These are phyloP conservation scores for Papilio elwesi DNA, from an alignment of 2,888 invertebrate genomes.

Conservation along the genomic window DNA sequence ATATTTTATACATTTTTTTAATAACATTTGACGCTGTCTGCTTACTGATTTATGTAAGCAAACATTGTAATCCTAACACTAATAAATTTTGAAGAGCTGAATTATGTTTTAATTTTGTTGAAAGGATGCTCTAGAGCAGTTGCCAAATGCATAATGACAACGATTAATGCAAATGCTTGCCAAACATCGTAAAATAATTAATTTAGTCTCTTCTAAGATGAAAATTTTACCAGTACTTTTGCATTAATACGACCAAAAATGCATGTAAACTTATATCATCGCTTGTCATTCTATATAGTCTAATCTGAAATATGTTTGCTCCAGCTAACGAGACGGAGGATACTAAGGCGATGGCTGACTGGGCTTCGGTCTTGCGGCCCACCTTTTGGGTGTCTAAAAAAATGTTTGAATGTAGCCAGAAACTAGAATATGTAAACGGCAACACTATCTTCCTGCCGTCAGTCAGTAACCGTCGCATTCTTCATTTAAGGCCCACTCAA, in stretches of 20 bases:
- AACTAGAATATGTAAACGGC: no score
- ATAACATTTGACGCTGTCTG: background rate
- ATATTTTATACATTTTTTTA: background rate
- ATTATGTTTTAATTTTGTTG: constrained; percentile 36
- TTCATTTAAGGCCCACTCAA: no score
- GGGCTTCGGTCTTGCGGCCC: no score
- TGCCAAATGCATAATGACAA: constrained; percentile 40
- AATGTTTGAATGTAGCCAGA: no score
- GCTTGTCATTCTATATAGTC: no score
- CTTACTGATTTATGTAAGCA: constrained; percentile 6
- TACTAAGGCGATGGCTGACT: no score
- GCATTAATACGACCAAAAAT: background rate
- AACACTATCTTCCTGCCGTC: no score
- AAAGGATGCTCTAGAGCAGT: constrained; percentile 28
- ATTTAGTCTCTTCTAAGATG: constrained; percentile 12
- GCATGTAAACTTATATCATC: no score
- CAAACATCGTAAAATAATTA: constrained; percentile 27
- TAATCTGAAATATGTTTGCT: no score
- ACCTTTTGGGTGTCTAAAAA: no score
- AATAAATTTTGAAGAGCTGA: constrained; percentile 31
- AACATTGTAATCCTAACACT: constrained; percentile 12
- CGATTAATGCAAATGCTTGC: constrained; percentile 37
- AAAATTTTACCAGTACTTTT: background rate
- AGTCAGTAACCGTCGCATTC: no score
- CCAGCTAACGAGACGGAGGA: no score